Percentiles rank a stretch among this genome's conserved stretches.
These are phyloP conservation scores for Peribatodes rhomboidaria DNA, from an alignment of 2,888 invertebrate genomes.

Conservation along the genomic window DNA sequence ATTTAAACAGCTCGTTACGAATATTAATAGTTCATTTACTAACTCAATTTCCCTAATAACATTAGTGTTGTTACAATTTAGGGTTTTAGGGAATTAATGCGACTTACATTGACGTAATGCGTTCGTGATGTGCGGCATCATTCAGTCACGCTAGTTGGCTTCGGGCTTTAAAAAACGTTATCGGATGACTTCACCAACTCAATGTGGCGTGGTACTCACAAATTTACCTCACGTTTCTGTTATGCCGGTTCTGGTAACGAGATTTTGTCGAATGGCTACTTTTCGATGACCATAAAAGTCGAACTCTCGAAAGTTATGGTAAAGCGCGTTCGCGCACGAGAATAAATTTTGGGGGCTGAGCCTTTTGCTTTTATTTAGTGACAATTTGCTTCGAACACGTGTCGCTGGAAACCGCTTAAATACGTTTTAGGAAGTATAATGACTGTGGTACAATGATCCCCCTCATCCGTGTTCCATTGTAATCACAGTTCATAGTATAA, in stretches of 20 bases:
- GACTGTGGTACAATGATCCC: constrained; percentile 60
- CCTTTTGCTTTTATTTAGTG: constrained; percentile 56
- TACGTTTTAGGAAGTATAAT: constrained; percentile 56
- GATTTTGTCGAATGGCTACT: constrained; percentile 59
- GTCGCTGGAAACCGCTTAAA: constrained; percentile 55
- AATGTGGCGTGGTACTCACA: constrained; percentile 42
- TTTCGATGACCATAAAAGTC: constrained; percentile 66
- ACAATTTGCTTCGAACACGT: constrained; percentile 71
- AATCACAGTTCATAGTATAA: constrained; percentile 73
- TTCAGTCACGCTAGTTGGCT: constrained; percentile 62
- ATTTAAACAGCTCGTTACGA: constrained; percentile 67
- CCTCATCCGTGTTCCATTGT: constrained; percentile 62
- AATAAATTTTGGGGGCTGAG: constrained; percentile 55
- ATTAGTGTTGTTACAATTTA: constrained; percentile 64
- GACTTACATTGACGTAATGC: constrained; percentile 59
- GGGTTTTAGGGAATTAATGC: constrained; percentile 61
- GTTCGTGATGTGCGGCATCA: constrained; percentile 63
- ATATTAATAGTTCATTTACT: constrained; percentile 72
- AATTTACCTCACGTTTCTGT: constrained; percentile 55
- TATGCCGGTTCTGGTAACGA: constrained; percentile 57
- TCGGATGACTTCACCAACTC: constrained; percentile 54
- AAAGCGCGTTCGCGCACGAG: constrained; percentile 38
- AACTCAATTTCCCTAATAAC: constrained; percentile 63
- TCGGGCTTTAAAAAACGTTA: constrained; percentile 41
- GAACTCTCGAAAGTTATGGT: constrained; percentile 56